phyloP scores from a whole-genome alignment of 2,797 vertebrate species.

The Hydrocynus forskahlii region DNA sequence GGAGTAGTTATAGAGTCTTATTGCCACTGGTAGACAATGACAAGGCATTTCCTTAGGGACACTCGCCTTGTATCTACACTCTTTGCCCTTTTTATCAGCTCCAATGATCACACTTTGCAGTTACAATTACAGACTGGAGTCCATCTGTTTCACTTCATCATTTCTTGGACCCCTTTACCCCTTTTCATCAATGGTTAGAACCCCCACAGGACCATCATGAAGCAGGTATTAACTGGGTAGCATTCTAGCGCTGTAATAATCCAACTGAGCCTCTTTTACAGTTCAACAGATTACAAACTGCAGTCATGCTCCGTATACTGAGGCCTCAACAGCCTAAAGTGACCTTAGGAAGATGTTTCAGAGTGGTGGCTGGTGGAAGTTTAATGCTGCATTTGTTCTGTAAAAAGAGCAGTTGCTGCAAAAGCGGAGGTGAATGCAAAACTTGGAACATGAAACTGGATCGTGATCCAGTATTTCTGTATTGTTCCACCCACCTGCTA shows the following conservation, averaged over 20 bases:
- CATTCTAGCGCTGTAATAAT: slow-evolving; percentile 16
- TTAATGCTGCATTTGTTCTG: slow-evolving; percentile 63
- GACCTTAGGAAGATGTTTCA: slow-evolving; percentile 1
- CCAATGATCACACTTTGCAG: no score
- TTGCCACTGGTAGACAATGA: no score
- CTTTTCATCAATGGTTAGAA: no score
- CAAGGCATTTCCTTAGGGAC: no score
- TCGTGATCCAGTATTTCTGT: slow-evolving; percentile 54
- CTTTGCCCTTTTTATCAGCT: no score
- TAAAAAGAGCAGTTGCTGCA: slow-evolving; percentile 48
- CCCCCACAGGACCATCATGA: no score
- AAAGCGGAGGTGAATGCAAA: slow-evolving; percentile 58
- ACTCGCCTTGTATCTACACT: no score
- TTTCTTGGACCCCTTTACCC: no score
- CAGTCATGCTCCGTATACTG: slow-evolving; percentile 9
- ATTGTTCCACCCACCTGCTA: slow-evolving; percentile 68
- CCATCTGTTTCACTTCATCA: no score
- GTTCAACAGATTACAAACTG: not conserved
- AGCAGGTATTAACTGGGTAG: no score
- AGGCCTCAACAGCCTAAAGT: not conserved
- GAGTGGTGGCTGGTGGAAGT: slow-evolving; percentile 20
- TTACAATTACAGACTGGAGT: no score
- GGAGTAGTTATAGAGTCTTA: no score
- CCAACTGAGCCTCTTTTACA: slow-evolving; percentile 4
- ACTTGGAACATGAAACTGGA: slow-evolving; percentile 58